Evolutionary conservation across 2,888 invertebrate genomes (phyloP).

Genomic region (Lysandra bellargus): DNA sequence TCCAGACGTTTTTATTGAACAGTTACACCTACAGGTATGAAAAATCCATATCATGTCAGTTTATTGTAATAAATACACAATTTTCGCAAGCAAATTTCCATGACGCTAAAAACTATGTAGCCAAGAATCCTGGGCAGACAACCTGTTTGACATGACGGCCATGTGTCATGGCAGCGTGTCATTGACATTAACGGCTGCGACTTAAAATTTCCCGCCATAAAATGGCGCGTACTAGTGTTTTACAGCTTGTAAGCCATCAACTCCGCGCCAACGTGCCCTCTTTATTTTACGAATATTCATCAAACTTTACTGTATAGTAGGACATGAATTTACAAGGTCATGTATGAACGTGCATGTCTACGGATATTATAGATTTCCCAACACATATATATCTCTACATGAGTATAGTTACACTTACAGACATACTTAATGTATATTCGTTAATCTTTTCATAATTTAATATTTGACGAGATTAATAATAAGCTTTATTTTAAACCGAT

Average conservation of each 20-base stretch:
- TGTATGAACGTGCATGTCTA: neutral
- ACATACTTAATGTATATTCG: too few species aligned
- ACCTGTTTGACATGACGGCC: neutral
- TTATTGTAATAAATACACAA: too few species aligned
- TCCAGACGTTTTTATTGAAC: too few species aligned
- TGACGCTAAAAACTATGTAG: too few species aligned
- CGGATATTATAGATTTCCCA: neutral
- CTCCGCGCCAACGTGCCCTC: neutral
- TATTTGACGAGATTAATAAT: too few species aligned
- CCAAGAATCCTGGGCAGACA: neutral
- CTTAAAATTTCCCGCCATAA: slow-evolving; percentile 16
- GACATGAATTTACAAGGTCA: neutral
- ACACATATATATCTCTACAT: neutral
- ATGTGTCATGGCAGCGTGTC: neutral
- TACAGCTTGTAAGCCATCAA: slow-evolving; percentile 16
- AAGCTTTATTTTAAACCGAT: too few species aligned
- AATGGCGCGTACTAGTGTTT: neutral
- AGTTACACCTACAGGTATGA: too few species aligned
- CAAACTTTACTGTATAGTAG: neutral
- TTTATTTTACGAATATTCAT: slow-evolving; percentile 17
- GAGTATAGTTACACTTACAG: too few species aligned
- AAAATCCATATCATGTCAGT: too few species aligned
- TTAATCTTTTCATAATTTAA: too few species aligned
- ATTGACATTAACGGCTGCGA: neutral
- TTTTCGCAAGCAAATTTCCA: too few species aligned